Base-by-base conservation (phyloP, 2,888 invertebrate species). In the Dioctria linearis region DNA sequence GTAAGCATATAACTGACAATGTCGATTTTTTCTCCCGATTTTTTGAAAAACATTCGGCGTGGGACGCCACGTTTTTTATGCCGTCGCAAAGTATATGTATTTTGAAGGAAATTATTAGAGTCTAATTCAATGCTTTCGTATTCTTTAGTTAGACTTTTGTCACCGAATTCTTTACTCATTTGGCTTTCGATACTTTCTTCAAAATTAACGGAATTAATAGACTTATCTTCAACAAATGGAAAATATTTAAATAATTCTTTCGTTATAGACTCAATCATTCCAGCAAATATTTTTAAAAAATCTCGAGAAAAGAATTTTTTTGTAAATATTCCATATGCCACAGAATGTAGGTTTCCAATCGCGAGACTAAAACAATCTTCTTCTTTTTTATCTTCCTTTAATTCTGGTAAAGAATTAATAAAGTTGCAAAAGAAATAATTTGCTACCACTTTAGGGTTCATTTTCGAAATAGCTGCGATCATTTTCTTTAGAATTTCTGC, bases 361-460 rank as follows among this genome's bases (percentile, higher is more conserved):
- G 54, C 3, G 11, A 11, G n/a, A 0, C 54, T 0, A 3, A 11
- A 4, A 11, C 54, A 54, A 5, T 46, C 2, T 5, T 46, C 46
- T 46, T 46, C 8, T 6, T 6, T 5, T 5, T 1, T 43, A 0
- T 66, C 42, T 11, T 66, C 66, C 6, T 42, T 42, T 5, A 66
- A 42, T 11, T 66, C 42, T 6, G 67, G 67, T 13, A 67, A 67
- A 11, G 37, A 11, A 37, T 49, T 11, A 11, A 37, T 51, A 69
- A 69, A 39, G 2, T 39, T 11, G 37, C 37, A 69, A 51, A 69
- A 46, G 8, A 69, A 49, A 37, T 51, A 69, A 11, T 69, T 69
- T 2, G 69, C 69, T 5, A 69, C 51, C 2, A 69, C 51, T 54
- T 69, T 69, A 2, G 69, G 51, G 25, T 69, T n/a, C n/a, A 69